Percentiles rank a stretch among this genome's conserved stretches.
Evolutionary conservation across 1,140 invertebrate genomes (phyloP).

Genomic region (Sweltsa coloradensis): DNA sequence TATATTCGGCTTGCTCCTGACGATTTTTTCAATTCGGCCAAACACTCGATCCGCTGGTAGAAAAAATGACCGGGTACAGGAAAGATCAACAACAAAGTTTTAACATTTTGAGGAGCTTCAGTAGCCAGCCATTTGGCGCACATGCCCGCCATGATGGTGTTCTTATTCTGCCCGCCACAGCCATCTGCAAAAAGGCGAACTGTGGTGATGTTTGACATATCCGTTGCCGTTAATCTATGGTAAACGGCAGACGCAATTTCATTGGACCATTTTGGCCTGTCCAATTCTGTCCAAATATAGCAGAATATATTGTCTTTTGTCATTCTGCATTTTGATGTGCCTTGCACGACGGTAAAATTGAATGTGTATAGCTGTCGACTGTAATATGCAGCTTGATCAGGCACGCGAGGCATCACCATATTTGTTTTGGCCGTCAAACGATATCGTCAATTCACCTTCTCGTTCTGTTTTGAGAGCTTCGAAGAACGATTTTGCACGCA

Average conservation of each 20-base stretch:
- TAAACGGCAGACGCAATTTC: constrained; percentile 10
- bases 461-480: constrained; percentile 2
- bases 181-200: constrained; percentile 5
- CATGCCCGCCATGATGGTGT: constrained; percentile 3
- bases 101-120: constrained; percentile 8
- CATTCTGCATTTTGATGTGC: constrained; percentile 2
- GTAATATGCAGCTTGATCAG: constrained; percentile 10
- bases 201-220: constrained; percentile 7
- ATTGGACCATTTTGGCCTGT: constrained; percentile 1
- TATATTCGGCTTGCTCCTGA: neutral
- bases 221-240: neutral
- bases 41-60: constrained; percentile 9
- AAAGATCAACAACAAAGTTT: constrained; percentile 1
- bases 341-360: constrained; percentile 12
- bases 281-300: constrained; percentile 5
- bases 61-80: constrained; percentile 1
- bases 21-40: constrained; percentile 8
- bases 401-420: constrained; percentile 3
- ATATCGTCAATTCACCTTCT: constrained; percentile 5
- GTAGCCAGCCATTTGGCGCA: neutral
- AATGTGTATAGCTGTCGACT: constrained; percentile 10
- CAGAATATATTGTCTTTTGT: constrained; percentile 5
- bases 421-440: constrained; percentile 13
- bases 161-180: constrained; percentile 13
- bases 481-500: constrained; percentile 7